Conservation (phyloP, 1,140 invertebrate genomes). For the Riptortus pedestris region DNA sequence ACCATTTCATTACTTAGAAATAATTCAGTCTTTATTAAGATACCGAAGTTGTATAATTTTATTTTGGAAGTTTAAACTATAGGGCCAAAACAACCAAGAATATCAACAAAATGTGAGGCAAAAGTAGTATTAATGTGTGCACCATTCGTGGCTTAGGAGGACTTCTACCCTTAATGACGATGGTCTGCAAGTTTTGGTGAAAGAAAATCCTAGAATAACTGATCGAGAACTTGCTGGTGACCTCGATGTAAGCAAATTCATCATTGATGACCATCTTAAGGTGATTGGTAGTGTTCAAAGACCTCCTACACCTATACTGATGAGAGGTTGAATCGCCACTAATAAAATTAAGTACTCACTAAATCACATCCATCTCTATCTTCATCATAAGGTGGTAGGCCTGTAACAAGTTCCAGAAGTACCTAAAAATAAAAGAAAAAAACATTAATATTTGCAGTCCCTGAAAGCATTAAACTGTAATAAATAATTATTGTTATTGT, state of each 20-base stretch:
- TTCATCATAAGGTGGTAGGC: conserved; percentile 48
- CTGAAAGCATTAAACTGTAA: too few relatives aligned
- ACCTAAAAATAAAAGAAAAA: conserved; percentile 35
- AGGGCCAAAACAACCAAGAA: neutral
- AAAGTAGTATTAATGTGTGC: neutral
- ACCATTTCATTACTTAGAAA: too few relatives aligned
- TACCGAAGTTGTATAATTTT: too few relatives aligned
- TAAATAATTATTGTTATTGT: too few relatives aligned
- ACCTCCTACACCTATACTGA: neutral
- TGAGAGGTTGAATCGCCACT: neutral
- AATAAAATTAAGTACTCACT: conserved; percentile 35
- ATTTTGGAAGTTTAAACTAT: too few relatives aligned
- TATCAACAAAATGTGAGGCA: neutral
- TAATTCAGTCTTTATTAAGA: too few relatives aligned
- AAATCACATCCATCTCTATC: conserved; percentile 42
- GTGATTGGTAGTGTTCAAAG: too few relatives aligned
- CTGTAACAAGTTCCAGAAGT: conserved; percentile 57
- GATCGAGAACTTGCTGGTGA: neutral
- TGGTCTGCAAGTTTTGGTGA: too few relatives aligned
- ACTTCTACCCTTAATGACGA: too few relatives aligned
- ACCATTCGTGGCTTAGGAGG: neutral
- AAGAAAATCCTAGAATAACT: too few relatives aligned
- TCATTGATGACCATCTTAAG: neutral
- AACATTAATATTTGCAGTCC: too few relatives aligned
- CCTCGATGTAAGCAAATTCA: neutral